Conservation (phyloP, 2,888 invertebrate genomes). For the Nesidiocoris tenuis region DNA sequence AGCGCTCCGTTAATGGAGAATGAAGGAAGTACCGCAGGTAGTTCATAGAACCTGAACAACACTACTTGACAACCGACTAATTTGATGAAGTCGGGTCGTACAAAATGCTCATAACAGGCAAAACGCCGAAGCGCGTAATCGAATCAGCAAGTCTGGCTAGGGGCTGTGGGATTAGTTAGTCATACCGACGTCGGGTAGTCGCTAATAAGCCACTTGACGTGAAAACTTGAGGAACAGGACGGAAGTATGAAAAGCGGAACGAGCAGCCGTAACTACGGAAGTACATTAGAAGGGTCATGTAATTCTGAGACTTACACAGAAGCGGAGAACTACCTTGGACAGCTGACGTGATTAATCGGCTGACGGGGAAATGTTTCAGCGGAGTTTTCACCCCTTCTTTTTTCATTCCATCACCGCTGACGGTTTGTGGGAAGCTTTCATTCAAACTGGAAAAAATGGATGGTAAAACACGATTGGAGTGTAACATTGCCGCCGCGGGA, state of each 20-base stretch:
- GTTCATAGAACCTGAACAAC: no score
- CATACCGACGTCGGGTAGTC: neutral
- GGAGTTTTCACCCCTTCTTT: neutral
- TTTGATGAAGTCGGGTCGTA: no score
- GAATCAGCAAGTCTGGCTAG: no score
- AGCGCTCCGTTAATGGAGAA: no score
- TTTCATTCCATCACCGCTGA: neutral
- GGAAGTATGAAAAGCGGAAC: neutral
- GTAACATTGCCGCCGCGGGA: no score
- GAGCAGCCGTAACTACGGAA: slow-evolving; percentile 4
- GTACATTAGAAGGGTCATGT: slow-evolving; percentile 26
- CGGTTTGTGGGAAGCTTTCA: neutral
- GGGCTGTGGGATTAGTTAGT: no score
- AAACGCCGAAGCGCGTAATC: no score
- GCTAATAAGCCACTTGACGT: neutral
- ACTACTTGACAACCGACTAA: no score
- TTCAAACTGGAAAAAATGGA: neutral
- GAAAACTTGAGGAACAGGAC: neutral
- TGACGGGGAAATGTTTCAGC: slow-evolving; percentile 2
- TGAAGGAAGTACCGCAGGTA: no score
- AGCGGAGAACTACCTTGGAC: slow-evolving; percentile 5
- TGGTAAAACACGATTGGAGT: no score
- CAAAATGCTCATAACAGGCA: no score
- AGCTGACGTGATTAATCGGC: slow-evolving; percentile 28
- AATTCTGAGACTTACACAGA: neutral